A percentile compares a stretch with the other conserved stretches of the same genome.
Evolutionary conservation across 1,140 invertebrate genomes (phyloP).

Genomic region (Papilio dardanus): DNA sequence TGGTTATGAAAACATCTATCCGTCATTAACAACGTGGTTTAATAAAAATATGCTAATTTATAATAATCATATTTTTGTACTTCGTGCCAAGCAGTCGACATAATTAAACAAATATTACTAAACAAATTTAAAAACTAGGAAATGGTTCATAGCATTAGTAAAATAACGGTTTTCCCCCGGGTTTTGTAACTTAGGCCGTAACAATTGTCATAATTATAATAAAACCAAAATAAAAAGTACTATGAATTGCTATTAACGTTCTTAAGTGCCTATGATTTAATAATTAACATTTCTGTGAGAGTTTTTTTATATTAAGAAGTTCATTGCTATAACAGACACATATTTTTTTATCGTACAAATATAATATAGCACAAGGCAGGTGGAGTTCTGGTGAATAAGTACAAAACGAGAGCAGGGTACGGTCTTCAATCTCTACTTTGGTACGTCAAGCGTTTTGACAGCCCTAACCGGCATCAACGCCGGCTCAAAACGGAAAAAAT

Average conservation of each 20-base stretch:
- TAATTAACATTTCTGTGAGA: background rate
- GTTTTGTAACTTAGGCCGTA: background rate
- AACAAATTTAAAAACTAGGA: background rate
- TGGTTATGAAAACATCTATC: slow-evolving; percentile 4
- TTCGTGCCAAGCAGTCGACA: background rate
- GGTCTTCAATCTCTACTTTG: slow-evolving; percentile 77
- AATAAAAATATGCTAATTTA: slow-evolving; percentile 17
- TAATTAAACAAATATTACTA: background rate
- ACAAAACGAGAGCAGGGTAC: slow-evolving; percentile 67
- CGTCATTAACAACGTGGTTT: slow-evolving; percentile 10
- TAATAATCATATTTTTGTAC: slow-evolving; percentile 10
- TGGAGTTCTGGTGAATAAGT: slow-evolving; percentile 65
- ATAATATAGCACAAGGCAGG: slow-evolving; percentile 66
- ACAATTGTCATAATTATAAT: too few relatives aligned
- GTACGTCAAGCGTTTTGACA: slow-evolving; percentile 76
- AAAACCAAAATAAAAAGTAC: too few relatives aligned
- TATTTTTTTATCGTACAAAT: slow-evolving; percentile 58
- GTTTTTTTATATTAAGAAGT: too few relatives aligned
- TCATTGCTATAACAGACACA: background rate
- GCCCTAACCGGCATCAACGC: slow-evolving; percentile 77
- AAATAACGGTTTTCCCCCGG: background rate
- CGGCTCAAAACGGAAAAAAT: slow-evolving; percentile 63
- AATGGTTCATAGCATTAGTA: background rate
- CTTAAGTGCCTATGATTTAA: background rate
- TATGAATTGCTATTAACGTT: too few relatives aligned